These are phyloP conservation scores for Botrylloides violaceus DNA, from an alignment of 23 tunicate species.

Conservation along the genomic window DNA sequence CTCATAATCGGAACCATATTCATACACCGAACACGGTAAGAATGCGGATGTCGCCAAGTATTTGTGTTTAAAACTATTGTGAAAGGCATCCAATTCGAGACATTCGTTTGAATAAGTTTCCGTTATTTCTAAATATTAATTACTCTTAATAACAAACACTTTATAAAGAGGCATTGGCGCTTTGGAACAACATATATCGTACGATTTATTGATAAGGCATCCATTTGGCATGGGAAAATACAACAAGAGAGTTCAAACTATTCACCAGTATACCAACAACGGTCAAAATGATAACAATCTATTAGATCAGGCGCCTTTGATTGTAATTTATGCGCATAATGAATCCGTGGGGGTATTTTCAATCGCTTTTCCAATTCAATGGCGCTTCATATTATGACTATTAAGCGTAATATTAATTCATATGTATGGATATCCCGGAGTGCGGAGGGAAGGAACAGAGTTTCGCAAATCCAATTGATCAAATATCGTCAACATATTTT, in stretches of 20 bases:
- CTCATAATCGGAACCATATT: neutral
- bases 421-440: too few relatives aligned
- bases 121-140: neutral
- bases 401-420: too few relatives aligned
- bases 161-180: neutral
- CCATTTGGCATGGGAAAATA: neutral
- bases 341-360: too few relatives aligned
- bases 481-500: too few relatives aligned
- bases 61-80: neutral
- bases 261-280: neutral
- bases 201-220: neutral
- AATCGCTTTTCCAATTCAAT: too few relatives aligned
- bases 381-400: too few relatives aligned
- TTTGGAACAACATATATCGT: neutral
- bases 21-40: neutral
- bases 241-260: neutral
- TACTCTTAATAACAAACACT: neutral
- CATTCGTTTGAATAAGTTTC: neutral
- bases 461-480: too few relatives aligned
- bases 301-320: neutral
- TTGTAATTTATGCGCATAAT: neutral
- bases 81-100: neutral
- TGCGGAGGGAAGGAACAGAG: too few relatives aligned
- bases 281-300: neutral
- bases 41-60: neutral